A percentile compares a stretch with the other conserved stretches of the same genome.
These are phyloP conservation scores for Scomber japonicus DNA, from an alignment of 2,113 vertebrate species.

Conservation along the genomic window DNA sequence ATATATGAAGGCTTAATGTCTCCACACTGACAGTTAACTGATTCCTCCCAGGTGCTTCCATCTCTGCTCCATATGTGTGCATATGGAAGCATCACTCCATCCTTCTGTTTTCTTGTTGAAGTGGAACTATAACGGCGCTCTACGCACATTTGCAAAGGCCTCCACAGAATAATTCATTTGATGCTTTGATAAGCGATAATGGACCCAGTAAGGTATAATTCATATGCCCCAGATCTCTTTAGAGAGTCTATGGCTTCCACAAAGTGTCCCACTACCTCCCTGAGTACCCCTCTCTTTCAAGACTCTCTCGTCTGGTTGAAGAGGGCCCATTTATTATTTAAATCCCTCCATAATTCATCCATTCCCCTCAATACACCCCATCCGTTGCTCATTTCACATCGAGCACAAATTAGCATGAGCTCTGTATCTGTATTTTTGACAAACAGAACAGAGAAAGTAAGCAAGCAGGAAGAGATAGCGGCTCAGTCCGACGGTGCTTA, in stretches of 20 bases:
- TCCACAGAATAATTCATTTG: constrained; percentile 65
- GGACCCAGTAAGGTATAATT: constrained; percentile 71
- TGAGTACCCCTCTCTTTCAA: constrained; percentile 50
- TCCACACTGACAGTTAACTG: constrained; percentile 32
- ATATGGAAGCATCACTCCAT: constrained; percentile 3
- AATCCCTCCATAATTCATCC: constrained; percentile 77
- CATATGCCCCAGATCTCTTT: constrained; percentile 63
- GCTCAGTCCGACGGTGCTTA: constrained; percentile 30
- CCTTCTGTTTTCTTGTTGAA: constrained; percentile 50
- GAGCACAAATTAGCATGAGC: constrained; percentile 71
- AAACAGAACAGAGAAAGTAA: constrained; percentile 43
- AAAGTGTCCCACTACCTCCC: constrained; percentile 60
- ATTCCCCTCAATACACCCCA: constrained; percentile 57
- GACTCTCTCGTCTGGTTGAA: constrained; percentile 57
- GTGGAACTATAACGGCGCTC: constrained; percentile 35
- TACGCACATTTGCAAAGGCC: neutral
- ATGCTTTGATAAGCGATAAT: constrained; percentile 75
- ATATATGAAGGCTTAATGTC: constrained; percentile 28
- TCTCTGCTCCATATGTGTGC: constrained; percentile 26
- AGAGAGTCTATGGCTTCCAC: constrained; percentile 50
- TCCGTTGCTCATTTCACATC: constrained; percentile 38
- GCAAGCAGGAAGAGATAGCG: constrained; percentile 47
- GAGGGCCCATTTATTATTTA: constrained; percentile 80
- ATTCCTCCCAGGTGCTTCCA: constrained; percentile 53
- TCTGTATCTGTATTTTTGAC: constrained; percentile 41